A percentile compares a stretch with the other conserved stretches of the same genome.
Conservation (phyloP, 2,888 invertebrate species). For the Lepidocyrtoides sp. region DNA sequence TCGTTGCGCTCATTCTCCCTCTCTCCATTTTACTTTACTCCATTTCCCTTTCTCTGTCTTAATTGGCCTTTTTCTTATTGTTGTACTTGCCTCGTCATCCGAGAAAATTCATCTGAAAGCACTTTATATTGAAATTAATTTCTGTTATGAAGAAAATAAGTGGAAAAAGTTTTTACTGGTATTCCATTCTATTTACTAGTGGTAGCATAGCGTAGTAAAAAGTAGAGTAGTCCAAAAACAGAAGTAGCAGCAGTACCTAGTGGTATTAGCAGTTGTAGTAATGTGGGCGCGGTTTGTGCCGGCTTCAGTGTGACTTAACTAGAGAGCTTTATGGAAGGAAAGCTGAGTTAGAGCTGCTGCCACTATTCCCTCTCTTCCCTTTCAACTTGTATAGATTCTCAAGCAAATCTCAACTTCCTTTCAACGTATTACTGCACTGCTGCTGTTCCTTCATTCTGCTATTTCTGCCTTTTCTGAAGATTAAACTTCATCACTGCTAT, state of each 20-base stretch:
- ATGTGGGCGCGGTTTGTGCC: conserved; percentile 54
- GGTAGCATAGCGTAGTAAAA: background rate
- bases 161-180: conserved; percentile 55
- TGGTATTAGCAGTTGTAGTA: background rate
- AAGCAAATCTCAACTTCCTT: conserved; percentile 33
- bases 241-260: no score
- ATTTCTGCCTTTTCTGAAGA: background rate
- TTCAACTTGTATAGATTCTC: background rate
- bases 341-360: background rate
- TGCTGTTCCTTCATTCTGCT: background rate
- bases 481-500: conserved; percentile 9
- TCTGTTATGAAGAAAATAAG: conserved; percentile 63
- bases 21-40: conserved; percentile 49
- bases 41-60: conserved; percentile 55
- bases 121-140: conserved; percentile 71
- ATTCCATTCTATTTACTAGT: background rate
- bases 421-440: background rate
- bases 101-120: conserved; percentile 66
- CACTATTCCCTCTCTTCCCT: background rate
- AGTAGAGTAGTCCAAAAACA: background rate
- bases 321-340: background rate
- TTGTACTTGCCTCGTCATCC: conserved; percentile 69
- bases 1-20: conserved; percentile 17
- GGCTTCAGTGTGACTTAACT: conserved; percentile 30
- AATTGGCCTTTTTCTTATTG: conserved; percentile 57